A percentile compares a stretch with the other conserved stretches of the same genome.
Conservation (phyloP, 2,888 invertebrate species). For the Xanthorhoe spadicearia region DNA sequence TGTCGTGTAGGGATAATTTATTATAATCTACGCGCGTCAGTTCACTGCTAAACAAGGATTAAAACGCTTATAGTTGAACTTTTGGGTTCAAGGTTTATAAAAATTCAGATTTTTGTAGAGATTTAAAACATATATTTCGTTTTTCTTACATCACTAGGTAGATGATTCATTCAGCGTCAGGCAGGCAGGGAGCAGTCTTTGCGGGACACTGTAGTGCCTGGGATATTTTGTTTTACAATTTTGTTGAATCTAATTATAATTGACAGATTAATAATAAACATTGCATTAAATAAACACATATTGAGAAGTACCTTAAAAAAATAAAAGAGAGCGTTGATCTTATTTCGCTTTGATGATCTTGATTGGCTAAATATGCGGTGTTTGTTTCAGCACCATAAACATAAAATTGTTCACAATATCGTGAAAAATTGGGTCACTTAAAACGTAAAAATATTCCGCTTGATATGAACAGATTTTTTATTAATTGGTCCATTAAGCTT, state of each 20-base stretch:
- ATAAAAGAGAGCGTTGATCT: not conserved
- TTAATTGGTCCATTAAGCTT: constrained; percentile 15
- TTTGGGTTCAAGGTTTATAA: constrained; percentile 27
- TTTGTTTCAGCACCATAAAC: not conserved
- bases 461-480: not conserved
- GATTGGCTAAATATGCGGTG: not conserved
- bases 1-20: constrained; percentile 48
- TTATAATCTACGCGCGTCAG: constrained; percentile 52
- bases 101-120: not conserved
- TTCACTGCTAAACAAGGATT: constrained; percentile 33
- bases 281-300: no score
- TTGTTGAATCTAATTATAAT: no score
- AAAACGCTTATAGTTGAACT: constrained; percentile 35
- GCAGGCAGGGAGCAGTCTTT: no score
- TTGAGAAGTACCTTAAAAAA: not conserved
- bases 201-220: no score
- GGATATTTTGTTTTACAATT: no score
- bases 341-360: no score
- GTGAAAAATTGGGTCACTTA: not conserved
- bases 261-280: no score
- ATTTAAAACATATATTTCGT: no score
- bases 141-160: no score
- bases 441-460: not conserved
- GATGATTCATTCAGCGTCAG: no score
- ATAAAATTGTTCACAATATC: not conserved